Conservation (phyloP, 2,797 vertebrate species). For the Pyrrhura leucotis region DNA sequence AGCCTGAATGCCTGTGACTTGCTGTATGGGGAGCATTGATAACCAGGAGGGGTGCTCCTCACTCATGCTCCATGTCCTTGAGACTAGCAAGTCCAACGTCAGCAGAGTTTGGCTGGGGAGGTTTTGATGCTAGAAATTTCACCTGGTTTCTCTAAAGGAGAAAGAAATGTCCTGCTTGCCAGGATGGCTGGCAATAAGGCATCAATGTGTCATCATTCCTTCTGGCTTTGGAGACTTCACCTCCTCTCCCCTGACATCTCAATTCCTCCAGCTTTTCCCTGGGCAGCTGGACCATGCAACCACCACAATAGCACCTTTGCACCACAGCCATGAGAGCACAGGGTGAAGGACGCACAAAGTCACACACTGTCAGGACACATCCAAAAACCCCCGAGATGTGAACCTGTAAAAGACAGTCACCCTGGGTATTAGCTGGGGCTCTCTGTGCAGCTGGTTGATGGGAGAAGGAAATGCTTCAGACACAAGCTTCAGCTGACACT, state of each 20-base stretch:
- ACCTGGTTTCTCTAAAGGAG: neutral
- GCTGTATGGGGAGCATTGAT: rapidly evolving
- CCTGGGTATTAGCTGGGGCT: neutral
- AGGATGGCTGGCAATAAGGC: neutral
- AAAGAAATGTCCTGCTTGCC: neutral
- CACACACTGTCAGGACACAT: neutral
- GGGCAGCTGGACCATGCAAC: neutral
- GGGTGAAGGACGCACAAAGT: neutral
- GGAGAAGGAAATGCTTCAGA: neutral
- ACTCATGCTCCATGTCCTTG: neutral
- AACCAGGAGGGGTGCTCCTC: neutral
- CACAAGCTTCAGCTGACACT: neutral
- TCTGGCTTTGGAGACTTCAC: neutral
- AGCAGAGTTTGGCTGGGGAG: neutral
- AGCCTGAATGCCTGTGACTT: neutral
- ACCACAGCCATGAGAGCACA: rapidly evolving
- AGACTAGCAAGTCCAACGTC: neutral
- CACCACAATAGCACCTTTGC: neutral
- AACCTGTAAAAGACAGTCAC: neutral
- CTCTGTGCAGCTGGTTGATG: neutral
- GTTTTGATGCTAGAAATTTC: neutral
- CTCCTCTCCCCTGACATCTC: neutral
- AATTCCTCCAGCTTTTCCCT: neutral
- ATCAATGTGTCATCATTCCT: rapidly evolving
- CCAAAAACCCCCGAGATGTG: rapidly evolving